A percentile compares a stretch with the other conserved stretches of the same genome.
These are phyloP conservation scores for Rhadinocentrus ornatus DNA, from an alignment of 2,797 vertebrate genomes.

Conservation along the genomic window DNA sequence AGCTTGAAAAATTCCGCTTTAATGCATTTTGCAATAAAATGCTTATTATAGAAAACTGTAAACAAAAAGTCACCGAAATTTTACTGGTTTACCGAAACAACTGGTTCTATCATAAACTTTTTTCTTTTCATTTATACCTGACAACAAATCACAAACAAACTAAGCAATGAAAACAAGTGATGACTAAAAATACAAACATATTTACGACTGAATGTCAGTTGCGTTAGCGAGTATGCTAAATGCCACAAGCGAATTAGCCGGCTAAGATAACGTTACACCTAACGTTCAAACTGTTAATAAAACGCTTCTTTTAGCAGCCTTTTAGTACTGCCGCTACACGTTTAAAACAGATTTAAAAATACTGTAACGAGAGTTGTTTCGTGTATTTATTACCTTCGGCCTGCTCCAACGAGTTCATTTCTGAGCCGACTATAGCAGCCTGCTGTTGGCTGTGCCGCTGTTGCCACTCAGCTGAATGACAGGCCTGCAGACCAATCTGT, in stretches of 20 bases:
- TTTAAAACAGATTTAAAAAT: neutral
- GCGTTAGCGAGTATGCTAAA: slow-evolving; percentile 62
- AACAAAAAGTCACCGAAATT: neutral
- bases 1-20: neutral
- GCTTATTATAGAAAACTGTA: neutral
- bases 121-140: neutral
- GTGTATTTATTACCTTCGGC: slow-evolving; percentile 88
- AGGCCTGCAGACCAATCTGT: slow-evolving; percentile 48
- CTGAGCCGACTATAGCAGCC: slow-evolving; percentile 42
- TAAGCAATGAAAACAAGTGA: neutral
- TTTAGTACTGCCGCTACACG: rapidly evolving
- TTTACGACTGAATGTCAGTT: neutral
- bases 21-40: neutral
- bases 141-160: neutral
- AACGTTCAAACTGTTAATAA: neutral
- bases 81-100: too few species aligned
- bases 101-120: neutral
- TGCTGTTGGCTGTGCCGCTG: slow-evolving; percentile 20
- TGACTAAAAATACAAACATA: neutral
- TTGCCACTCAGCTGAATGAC: slow-evolving; percentile 55
- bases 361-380: neutral
- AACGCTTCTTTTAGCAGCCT: rapidly evolving
- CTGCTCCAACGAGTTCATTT: slow-evolving; percentile 97
- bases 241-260: slow-evolving; percentile 4
- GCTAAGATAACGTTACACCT: neutral